Evolutionary conservation across 1,140 invertebrate genomes (phyloP), one percentile per base, ranked within the genome.

Genomic region (Solenopsis fugax): DNA sequence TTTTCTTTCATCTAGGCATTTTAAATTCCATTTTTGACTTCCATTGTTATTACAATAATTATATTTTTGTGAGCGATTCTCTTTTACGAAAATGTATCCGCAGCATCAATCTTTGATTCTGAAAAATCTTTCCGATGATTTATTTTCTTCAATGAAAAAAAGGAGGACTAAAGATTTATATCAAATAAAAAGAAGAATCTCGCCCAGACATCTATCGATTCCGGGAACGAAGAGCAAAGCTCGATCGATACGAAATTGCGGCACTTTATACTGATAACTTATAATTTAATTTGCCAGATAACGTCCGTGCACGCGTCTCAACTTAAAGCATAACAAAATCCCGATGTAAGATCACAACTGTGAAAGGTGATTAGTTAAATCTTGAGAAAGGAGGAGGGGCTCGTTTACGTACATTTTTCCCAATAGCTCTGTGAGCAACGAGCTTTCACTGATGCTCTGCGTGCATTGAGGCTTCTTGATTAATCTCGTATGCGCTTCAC

Each of bases 191-290:
- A 37, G 52, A 7, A 71, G 48, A 34, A 50, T 71, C 48, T 71
- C 12, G 4, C 6, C 0, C 10, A 67, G 21, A 67, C 3, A 21
- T 67, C 37, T n/a, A 6, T 69, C 12, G 13, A 13, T 73, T 54
- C 29, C 1, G 10, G 10, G 18, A 69, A 69, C 10, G 18, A 73
- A 73, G 18, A 73, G 18, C n/a, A 41, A 75, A 75, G 29, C 34
- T 75, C 34, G 34, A 73, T 50, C 16, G 45, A 75, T 41, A 75
- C 6, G 5, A 41, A 54, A 56, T 75, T 29, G 18, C 13, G 6
- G n/a, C n/a, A 75, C 50, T 56, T 56, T 52, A 5, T 50, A 73
- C 12, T 21, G 52, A 56, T 58, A 75, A 12, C 50, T 73, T 56
- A 75, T 21, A 56, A 56, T 75, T 16, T 56, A 56, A 21, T 21